Percentiles rank a stretch among this genome's conserved stretches.
phyloP scores from a whole-genome alignment of 2,113 vertebrate genomes.

The Muscicapa adusta region DNA sequence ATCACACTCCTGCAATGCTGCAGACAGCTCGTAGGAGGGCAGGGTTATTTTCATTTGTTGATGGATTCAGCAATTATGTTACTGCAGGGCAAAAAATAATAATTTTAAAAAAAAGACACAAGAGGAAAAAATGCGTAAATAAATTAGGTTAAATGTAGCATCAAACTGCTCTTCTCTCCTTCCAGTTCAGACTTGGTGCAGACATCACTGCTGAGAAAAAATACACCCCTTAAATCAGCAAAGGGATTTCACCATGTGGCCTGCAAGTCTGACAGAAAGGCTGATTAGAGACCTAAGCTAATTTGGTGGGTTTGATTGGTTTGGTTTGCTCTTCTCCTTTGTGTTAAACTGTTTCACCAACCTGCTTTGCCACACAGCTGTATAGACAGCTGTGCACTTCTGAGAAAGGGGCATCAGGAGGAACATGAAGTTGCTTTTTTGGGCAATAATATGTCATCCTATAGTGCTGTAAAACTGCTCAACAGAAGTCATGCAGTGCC shows the following conservation, averaged over 20 bases:
- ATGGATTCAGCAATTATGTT: neutral
- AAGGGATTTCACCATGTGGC: neutral
- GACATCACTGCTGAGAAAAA: neutral
- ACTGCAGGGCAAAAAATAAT: neutral
- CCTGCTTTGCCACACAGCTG: neutral
- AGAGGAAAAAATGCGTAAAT: neutral
- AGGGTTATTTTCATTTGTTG: neutral
- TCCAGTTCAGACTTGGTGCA: neutral
- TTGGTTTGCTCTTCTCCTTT: neutral
- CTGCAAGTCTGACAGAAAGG: neutral
- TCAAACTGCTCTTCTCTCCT: neutral
- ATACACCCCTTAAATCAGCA: neutral
- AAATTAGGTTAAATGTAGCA: neutral
- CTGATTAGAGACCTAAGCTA: neutral
- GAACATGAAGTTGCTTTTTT: neutral
- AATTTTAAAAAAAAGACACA: too few species aligned
- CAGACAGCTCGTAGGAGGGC: neutral
- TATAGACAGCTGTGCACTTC: neutral
- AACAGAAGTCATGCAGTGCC: neutral
- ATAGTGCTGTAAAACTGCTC: neutral
- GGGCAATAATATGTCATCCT: neutral
- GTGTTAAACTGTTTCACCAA: neutral
- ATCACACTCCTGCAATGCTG: neutral
- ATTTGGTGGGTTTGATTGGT: neutral
- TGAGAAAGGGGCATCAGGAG: neutral